phyloP scores from a whole-genome alignment of 1,140 invertebrate species.

The Melipona quadrifasciata region DNA sequence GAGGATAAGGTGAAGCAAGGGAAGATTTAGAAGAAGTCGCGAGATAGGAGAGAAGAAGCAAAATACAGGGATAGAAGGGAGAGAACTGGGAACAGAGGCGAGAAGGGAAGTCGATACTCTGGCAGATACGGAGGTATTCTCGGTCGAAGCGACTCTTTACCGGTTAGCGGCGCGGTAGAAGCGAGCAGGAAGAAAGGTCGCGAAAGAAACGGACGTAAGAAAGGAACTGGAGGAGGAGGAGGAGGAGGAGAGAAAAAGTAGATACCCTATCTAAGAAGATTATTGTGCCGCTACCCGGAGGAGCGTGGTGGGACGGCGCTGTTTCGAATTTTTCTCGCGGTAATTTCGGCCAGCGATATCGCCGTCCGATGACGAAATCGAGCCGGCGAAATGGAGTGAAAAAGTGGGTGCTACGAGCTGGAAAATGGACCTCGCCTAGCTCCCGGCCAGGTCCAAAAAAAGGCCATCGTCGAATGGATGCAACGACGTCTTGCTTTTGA shows the following conservation, averaged over 20 bases:
- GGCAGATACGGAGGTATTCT: no score
- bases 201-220: neutral
- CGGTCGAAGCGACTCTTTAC: neutral
- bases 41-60: neutral
- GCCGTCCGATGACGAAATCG: slow-evolving; percentile 22
- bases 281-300: slow-evolving; percentile 41
- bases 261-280: slow-evolving; percentile 51
- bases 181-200: neutral
- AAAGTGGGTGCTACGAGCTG: slow-evolving; percentile 17
- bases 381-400: slow-evolving; percentile 37
- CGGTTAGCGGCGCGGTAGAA: neutral
- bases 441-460: no score
- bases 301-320: slow-evolving; percentile 11
- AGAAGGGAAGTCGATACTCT: slow-evolving; percentile 28
- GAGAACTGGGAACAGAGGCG: neutral
- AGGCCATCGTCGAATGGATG: neutral
- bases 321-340: slow-evolving; percentile 57
- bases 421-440: neutral
- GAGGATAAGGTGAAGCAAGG: slow-evolving; percentile 11
- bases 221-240: no score
- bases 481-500: neutral
- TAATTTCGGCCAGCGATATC: slow-evolving; percentile 49
- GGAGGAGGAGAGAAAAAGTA: slow-evolving; percentile 7
- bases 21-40: slow-evolving; percentile 4
- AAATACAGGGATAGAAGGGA: neutral